Base-by-base conservation (phyloP, 2,113 vertebrate species). In the Oreochromis aureus region DNA sequence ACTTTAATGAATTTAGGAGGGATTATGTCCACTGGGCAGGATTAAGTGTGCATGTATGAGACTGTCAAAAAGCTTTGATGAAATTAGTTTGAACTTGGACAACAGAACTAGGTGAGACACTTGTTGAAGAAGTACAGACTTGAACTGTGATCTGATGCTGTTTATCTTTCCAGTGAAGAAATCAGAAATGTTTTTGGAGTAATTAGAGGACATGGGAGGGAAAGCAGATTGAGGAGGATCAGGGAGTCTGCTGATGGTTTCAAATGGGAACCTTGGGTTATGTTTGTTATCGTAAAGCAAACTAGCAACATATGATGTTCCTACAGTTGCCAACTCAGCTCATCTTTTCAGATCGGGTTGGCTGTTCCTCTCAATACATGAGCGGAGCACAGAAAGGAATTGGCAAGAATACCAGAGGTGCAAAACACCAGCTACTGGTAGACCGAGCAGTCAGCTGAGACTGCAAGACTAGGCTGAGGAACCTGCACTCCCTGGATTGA, bases 361-460 rank as follows among this genome's bases (percentile, higher is more conserved):
- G 61, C 10, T 66, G 61, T 2, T 66, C 61, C 32, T 36, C 61
- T 36, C 59, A n/a, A 11, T 63, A 34, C 59, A 36, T 1, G 30
- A 61, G 24, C 16, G 30, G 30, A 61, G 16, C 30, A 19, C 58
- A 61, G 1, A 61, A 61, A 61, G 16, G 58, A 0, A 61, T 61
- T 0, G 58, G 0, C 58, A 61, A 61, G 58, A 61, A 61, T 61
- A 34, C 58, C 9, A 61, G 1, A 61, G 58, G 30, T 0, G 0
- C 16, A 0, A 19, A 61, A 34, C 30, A 61, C 58, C 30, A 61
- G 58, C 58, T 61, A 19, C 58, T 34, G 58, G 0, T 61, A 61
- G 30, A 61, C 5, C 2, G 3, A 61, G 58, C 58, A 61, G 30
- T 61, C 58, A 2, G 58, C 58, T 16, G 0, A 34, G 51, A 0